Evolutionary conservation across 2,113 vertebrate genomes (phyloP).

Genomic region (Crypturellus undulatus): DNA sequence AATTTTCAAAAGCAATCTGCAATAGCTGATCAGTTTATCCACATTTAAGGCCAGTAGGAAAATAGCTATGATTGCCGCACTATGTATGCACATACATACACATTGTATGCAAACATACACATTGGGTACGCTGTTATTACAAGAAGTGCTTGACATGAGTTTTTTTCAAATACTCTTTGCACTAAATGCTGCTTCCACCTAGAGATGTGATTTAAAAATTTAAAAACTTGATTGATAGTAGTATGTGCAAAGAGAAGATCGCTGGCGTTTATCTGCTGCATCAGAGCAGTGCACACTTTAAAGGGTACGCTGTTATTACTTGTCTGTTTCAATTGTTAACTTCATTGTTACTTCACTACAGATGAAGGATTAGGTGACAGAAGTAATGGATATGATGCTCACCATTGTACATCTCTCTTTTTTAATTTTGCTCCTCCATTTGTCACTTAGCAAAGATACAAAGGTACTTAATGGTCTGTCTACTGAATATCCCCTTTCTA

Average conservation of each 20-base stretch:
- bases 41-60: conserved; percentile 24
- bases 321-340: conserved; percentile 10
- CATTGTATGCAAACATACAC: too few species aligned
- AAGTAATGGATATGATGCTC: not conserved
- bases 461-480: not conserved
- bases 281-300: conserved; percentile 39
- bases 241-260: conserved; percentile 59
- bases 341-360: not conserved
- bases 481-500: not conserved
- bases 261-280: conserved; percentile 53
- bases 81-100: not conserved
- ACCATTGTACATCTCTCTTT: not conserved
- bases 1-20: conserved; percentile 15
- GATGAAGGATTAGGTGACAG: not conserved
- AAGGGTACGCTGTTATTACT: conserved; percentile 58
- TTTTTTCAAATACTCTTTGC: conserved; percentile 62
- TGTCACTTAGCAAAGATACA: not conserved
- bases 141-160: conserved; percentile 16
- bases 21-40: conserved; percentile 4
- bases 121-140: too few species aligned
- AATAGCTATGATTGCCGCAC: conserved; percentile 8
- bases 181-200: conserved; percentile 71
- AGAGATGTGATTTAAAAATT: conserved; percentile 56
- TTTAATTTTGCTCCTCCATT: not conserved
- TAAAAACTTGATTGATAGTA: conserved; percentile 44